A percentile compares a stretch with the other conserved stretches of the same genome.
Conservation (phyloP, 2,797 vertebrate species). For the Pristis pectinata region DNA sequence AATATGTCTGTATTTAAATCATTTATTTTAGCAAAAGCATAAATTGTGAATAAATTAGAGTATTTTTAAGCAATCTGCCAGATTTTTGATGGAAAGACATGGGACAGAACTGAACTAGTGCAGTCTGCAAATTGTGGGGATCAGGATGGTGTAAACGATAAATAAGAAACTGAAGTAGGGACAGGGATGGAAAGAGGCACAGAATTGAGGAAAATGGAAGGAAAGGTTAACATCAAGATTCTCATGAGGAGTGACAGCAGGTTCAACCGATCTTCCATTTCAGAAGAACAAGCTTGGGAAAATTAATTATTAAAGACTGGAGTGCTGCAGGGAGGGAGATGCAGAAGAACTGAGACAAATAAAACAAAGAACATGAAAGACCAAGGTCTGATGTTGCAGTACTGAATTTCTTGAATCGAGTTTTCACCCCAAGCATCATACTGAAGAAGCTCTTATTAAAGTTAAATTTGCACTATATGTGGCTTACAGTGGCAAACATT, state of each 20-base stretch:
- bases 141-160: background rate
- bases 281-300: background rate
- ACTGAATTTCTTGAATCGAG: too few relatives aligned
- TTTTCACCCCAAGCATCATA: too few relatives aligned
- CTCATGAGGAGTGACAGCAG: background rate
- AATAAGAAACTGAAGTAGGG: background rate
- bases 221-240: background rate
- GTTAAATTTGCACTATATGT: too few relatives aligned
- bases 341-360: background rate
- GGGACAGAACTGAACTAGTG: background rate
- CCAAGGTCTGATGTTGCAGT: background rate
- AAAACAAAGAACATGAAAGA: background rate
- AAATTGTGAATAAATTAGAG: background rate
- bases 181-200: background rate
- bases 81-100: background rate
- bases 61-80: background rate
- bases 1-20: background rate
- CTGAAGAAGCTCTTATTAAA: too few relatives aligned
- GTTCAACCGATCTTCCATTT: background rate
- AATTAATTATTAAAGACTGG: background rate
- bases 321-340: background rate
- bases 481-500: too few relatives aligned
- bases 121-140: background rate
- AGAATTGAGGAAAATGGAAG: background rate
- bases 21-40: background rate